Evolutionary conservation across 1,140 invertebrate genomes (phyloP).

Genomic region (Eupeodes corollae): DNA sequence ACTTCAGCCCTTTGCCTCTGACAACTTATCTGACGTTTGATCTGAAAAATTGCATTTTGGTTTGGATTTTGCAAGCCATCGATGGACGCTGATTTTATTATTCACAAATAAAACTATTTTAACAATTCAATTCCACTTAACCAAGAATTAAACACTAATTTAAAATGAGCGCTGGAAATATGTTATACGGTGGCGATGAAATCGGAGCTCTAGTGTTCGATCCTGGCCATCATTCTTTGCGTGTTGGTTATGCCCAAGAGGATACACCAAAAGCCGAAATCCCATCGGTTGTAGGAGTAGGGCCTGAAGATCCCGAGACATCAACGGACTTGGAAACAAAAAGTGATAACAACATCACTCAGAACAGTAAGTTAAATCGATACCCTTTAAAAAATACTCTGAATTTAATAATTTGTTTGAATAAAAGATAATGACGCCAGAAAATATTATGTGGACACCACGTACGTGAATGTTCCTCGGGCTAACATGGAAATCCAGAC

Average conservation of each 20-base stretch:
- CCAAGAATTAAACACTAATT: neutral
- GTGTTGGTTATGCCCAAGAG: conserved; percentile 46
- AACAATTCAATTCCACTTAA: too few relatives aligned
- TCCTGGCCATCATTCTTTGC: conserved; percentile 78
- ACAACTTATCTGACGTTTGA: too few relatives aligned
- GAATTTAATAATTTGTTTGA: conserved; percentile 6
- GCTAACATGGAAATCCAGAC: conserved; percentile 71
- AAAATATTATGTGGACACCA: conserved; percentile 78
- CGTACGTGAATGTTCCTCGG: conserved; percentile 80
- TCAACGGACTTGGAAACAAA: conserved; percentile 52
- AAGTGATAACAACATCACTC: conserved; percentile 46
- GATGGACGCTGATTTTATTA: too few relatives aligned
- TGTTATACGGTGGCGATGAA: conserved; percentile 87
- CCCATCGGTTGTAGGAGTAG: conserved; percentile 69
- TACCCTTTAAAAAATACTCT: neutral
- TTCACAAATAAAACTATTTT: too few relatives aligned
- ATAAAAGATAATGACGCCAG: conserved; percentile 35
- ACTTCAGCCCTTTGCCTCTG: too few relatives aligned
- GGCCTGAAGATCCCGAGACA: conserved; percentile 45
- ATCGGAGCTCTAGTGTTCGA: conserved; percentile 97
- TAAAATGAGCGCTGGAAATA: conserved; percentile 42
- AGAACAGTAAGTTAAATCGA: conserved; percentile 35
- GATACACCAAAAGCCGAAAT: conserved; percentile 89
- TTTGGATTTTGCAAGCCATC: too few relatives aligned
- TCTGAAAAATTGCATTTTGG: too few relatives aligned